Percentiles rank a stretch among this genome's conserved stretches.
These are phyloP conservation scores for Drosophila heteroneura DNA, from an alignment of 2,888 invertebrate species.

Conservation along the genomic window DNA sequence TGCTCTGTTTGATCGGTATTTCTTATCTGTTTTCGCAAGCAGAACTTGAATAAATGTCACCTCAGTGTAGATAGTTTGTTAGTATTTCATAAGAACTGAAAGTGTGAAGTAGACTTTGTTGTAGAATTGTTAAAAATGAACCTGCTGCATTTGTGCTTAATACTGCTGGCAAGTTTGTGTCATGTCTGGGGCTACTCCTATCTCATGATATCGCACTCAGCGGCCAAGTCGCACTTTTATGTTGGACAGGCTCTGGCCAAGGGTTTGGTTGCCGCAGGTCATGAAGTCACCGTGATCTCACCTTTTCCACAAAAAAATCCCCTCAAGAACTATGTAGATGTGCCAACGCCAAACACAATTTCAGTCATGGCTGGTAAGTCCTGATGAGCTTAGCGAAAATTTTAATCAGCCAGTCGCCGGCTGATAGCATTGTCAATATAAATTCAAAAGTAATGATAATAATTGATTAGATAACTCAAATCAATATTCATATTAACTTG, in stretches of 20 bases:
- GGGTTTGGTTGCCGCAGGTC: constrained; percentile 81
- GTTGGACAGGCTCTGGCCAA: constrained; percentile 79
- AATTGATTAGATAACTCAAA: background rate
- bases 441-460: background rate
- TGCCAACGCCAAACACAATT: constrained; percentile 50
- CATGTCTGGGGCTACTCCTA: constrained; percentile 62
- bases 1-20: background rate
- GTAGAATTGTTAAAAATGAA: constrained; percentile 10
- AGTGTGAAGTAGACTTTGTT: background rate
- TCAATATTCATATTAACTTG: background rate
- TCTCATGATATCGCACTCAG: constrained; percentile 64
- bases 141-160: background rate
- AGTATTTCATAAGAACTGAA: constrained; percentile 8
- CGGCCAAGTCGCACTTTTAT: constrained; percentile 73
- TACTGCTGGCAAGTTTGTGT: constrained; percentile 28
- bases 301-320: constrained; percentile 77
- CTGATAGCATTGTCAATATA: constrained; percentile 1
- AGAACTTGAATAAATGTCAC: background rate
- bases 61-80: accelerated
- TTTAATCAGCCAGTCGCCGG: constrained; percentile 21
- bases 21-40: background rate
- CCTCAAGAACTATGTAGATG: constrained; percentile 70
- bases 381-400: background rate
- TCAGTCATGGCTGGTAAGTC: constrained; percentile 54
- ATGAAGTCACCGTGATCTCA: constrained; percentile 83